Conservation (phyloP, 2,113 vertebrate genomes). For the Cryptoleucopteryx plumbea region DNA sequence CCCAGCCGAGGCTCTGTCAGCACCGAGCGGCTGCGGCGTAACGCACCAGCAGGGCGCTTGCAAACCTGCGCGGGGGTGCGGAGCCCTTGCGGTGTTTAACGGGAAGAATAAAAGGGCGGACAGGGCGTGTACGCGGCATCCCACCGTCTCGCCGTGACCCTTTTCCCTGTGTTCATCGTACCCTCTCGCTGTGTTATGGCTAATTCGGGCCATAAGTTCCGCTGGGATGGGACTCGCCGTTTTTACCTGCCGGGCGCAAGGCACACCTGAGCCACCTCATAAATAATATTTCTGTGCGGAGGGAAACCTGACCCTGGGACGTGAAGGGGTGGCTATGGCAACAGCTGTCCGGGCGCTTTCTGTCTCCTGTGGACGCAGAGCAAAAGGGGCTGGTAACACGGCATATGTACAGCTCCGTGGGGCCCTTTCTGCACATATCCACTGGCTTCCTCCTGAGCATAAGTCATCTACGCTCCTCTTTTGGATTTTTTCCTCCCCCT, state of each 20-base stretch:
- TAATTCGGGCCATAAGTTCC: neutral
- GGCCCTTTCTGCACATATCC: neutral
- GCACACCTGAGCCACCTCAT: slow-evolving; percentile 33
- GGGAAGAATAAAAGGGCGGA: neutral
- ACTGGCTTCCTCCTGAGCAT: neutral
- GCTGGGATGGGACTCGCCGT: neutral
- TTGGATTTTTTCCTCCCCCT: too few relatives aligned
- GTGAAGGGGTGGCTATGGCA: slow-evolving; percentile 14
- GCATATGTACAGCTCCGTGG: accelerated
- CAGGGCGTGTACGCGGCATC: neutral
- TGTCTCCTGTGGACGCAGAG: neutral
- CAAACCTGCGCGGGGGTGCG: neutral
- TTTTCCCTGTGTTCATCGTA: neutral
- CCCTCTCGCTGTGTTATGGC: neutral
- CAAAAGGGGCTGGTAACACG: neutral
- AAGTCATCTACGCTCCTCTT: accelerated
- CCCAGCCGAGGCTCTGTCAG: neutral
- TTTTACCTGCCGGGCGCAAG: neutral
- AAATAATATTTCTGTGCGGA: neutral
- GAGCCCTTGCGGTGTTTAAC: neutral
- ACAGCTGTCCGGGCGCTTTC: neutral
- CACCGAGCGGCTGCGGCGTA: neutral
- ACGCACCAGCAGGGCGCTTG: accelerated
- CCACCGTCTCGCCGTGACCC: neutral
- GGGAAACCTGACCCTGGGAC: neutral